phyloP scores from a whole-genome alignment of 2,797 vertebrate species.

The Gouania willdenowi region DNA sequence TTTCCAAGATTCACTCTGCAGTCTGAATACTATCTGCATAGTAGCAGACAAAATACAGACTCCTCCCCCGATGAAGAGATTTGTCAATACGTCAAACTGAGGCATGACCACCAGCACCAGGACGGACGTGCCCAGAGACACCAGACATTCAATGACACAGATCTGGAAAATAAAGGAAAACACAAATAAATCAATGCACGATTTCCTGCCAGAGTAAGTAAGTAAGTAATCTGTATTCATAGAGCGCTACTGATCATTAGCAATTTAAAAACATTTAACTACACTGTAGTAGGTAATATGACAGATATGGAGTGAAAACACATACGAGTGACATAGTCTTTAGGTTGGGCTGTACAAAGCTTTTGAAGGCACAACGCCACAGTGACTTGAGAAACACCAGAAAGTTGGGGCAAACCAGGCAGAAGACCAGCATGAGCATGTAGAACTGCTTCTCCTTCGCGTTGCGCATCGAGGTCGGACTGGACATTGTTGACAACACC shows the following conservation, averaged over 20 bases:
- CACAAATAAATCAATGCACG: neutral
- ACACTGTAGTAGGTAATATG: no score
- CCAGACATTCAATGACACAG: constrained; percentile 67
- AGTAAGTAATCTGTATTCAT: no score
- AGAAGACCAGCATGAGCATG: constrained; percentile 73
- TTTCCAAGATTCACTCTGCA: constrained; percentile 69
- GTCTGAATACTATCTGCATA: constrained; percentile 64
- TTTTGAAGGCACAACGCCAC: constrained; percentile 78
- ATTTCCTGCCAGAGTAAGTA: no score
- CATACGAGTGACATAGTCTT: constrained; percentile 68
- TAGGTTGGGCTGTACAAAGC: constrained; percentile 62
- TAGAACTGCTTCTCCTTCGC: constrained; percentile 68
- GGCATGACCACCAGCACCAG: constrained; percentile 79
- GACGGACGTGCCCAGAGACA: constrained; percentile 72
- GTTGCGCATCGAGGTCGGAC: constrained; percentile 48
- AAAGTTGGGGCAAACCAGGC: constrained; percentile 75
- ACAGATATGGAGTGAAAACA: no score
- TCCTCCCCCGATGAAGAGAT: constrained; percentile 77
- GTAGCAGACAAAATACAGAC: constrained; percentile 72
- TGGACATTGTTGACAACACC: constrained; percentile 65
- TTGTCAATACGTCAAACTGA: constrained; percentile 77
- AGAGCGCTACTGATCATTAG: no score
- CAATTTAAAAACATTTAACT: no score
- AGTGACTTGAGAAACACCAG: constrained; percentile 76
- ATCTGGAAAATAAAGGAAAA: constrained; percentile 56